Evolutionary conservation across 2,113 vertebrate species (phyloP).

Genomic region (Anguilla rostrata): DNA sequence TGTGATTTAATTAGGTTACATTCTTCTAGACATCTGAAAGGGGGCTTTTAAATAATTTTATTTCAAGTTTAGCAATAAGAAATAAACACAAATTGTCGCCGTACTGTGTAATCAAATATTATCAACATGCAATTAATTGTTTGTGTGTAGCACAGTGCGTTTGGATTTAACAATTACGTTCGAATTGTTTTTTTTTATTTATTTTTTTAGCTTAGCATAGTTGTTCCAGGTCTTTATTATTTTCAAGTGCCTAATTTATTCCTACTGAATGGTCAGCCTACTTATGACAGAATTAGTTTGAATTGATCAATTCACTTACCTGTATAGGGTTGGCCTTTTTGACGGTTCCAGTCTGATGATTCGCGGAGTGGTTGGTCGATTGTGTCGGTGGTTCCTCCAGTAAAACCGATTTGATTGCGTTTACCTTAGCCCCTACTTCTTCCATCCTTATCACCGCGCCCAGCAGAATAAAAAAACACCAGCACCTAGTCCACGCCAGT

Average conservation of each 20-base stretch:
- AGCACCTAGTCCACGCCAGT: conserved; percentile 74
- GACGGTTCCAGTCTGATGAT: conserved; percentile 69
- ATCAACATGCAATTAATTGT: no score
- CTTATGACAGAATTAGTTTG: conserved; percentile 16
- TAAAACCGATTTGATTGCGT: conserved; percentile 88
- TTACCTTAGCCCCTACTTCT: conserved; percentile 81
- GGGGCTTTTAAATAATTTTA: no score
- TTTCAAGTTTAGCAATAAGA: not conserved
- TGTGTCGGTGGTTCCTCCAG: conserved; percentile 77
- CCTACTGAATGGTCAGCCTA: no score
- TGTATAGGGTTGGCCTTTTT: conserved; percentile 85
- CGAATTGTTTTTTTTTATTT: no score
- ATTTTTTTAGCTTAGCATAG: no score
- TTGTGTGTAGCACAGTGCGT: no score
- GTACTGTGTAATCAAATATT: not conserved
- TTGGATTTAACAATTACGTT: no score
- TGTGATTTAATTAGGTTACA: not conserved
- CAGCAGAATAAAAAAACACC: conserved; percentile 78
- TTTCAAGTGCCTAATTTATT: not conserved
- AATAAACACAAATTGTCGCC: not conserved
- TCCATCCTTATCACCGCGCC: conserved; percentile 80
- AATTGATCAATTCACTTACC: conserved; percentile 66
- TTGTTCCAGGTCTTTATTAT: not conserved
- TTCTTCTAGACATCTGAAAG: not conserved
- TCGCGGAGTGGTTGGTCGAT: conserved; percentile 77